Percentiles rank a stretch among this genome's conserved stretches.
phyloP scores from a whole-genome alignment of 2,888 invertebrate genomes.

The Melipona beecheii region DNA sequence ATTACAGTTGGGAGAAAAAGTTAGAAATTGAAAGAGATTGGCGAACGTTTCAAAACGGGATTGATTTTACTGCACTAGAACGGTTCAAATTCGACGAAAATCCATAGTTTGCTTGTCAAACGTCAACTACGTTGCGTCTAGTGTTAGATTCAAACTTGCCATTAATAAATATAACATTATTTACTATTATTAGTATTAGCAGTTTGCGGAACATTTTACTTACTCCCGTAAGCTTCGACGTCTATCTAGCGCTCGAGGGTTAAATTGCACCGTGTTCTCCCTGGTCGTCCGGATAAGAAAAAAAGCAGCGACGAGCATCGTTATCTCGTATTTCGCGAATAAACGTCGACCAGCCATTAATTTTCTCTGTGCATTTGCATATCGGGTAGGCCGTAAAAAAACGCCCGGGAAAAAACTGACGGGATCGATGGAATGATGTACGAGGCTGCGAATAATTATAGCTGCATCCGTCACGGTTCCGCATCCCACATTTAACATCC shows the following conservation, averaged over 20 bases:
- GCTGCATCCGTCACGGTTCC: constrained; percentile 28
- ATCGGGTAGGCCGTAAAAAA: constrained; percentile 11
- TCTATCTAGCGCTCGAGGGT: background rate
- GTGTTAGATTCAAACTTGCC: no score
- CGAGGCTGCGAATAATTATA: constrained; percentile 40
- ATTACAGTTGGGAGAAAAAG: no score
- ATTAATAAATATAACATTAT: no score
- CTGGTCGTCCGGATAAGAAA: background rate
- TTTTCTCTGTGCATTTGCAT: constrained; percentile 37
- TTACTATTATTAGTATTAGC: no score
- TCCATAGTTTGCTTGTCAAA: no score
- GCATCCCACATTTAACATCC: background rate
- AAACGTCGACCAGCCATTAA: constrained; percentile 22
- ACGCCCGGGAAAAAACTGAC: constrained; percentile 19
- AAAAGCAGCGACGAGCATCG: constrained; percentile 3
- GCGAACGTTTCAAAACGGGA: no score
- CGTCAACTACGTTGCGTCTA: no score
- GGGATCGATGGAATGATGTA: constrained; percentile 28
- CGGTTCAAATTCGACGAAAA: no score
- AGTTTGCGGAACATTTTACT: no score
- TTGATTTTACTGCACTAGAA: no score
- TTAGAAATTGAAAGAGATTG: no score
- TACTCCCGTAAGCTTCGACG: background rate
- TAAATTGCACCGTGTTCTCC: background rate
- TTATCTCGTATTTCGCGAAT: constrained; percentile 12